Conservation (phyloP, 2,113 vertebrate genomes). For the Eclectus roratus region DNA sequence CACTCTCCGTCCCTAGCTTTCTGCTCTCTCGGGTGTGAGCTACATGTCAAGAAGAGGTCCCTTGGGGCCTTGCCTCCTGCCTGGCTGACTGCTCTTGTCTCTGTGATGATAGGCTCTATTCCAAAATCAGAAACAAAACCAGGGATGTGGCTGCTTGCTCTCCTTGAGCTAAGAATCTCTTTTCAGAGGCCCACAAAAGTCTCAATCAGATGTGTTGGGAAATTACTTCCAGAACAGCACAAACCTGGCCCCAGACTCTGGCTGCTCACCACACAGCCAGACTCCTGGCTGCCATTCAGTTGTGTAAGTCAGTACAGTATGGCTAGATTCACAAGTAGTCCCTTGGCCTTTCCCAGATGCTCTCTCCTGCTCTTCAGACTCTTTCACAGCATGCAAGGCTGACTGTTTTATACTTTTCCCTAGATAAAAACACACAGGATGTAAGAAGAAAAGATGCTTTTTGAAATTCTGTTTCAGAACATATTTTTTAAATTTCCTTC, state of each 20-base stretch:
- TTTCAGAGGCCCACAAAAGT: neutral
- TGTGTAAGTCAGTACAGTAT: fast-evolving
- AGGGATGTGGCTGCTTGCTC: neutral
- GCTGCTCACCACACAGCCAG: neutral
- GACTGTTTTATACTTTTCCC: neutral
- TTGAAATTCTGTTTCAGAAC: neutral
- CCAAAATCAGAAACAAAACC: neutral
- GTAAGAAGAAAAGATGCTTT: neutral
- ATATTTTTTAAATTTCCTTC: neutral
- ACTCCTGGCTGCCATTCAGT: neutral
- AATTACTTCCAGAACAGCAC: neutral
- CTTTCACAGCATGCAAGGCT: neutral
- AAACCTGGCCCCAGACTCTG: neutral
- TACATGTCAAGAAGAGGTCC: neutral
- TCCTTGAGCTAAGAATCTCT: neutral
- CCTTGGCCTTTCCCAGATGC: neutral
- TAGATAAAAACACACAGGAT: neutral
- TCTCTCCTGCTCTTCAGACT: neutral
- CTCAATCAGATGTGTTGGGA: neutral
- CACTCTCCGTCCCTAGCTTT: neutral
- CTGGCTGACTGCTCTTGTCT: neutral
- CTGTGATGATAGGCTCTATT: neutral
- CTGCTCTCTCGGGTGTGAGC: neutral
- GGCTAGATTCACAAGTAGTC: neutral
- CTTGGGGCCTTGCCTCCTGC: neutral